Conservation (phyloP, 1,140 invertebrate species). For the Camponotus floridanus region DNA sequence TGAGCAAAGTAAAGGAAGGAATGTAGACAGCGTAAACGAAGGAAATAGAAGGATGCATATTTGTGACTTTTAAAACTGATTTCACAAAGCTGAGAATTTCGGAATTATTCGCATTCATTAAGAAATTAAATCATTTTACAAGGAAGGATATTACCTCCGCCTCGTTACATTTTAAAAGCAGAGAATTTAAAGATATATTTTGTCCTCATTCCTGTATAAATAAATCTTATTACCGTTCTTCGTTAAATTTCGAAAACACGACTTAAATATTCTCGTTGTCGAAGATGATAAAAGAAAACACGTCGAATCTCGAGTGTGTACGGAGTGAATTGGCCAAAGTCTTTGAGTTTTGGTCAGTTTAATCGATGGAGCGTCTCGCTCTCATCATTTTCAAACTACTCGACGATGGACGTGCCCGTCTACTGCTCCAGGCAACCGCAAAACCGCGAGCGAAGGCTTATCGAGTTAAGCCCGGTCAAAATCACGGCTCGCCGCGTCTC, state of each 20-base stretch:
- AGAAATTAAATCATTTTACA: conserved; percentile 1
- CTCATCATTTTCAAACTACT: conserved; percentile 50
- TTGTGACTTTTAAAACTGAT: conserved; percentile 6
- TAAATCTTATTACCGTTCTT: not conserved
- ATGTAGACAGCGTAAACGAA: not conserved
- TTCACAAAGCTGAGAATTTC: conserved; percentile 6
- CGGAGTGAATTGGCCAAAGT: not conserved
- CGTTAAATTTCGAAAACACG: not conserved
- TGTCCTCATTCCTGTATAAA: too few relatives aligned
- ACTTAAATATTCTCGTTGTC: conserved; percentile 11
- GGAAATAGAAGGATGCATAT: conserved; percentile 8
- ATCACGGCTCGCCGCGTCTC: conserved; percentile 54
- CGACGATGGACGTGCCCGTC: conserved; percentile 10
- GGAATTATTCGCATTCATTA: conserved; percentile 29
- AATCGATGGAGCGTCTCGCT: conserved; percentile 17
- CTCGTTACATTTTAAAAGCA: not conserved
- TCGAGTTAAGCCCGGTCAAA: conserved; percentile 70
- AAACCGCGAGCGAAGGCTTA: conserved; percentile 62
- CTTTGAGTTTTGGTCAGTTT: conserved; percentile 38
- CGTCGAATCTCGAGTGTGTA: not conserved
- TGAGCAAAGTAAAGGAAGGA: not conserved
- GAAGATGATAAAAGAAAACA: not conserved
- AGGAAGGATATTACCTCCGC: not conserved
- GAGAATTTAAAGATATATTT: conserved; percentile 12
- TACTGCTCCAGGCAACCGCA: conserved; percentile 26